These are phyloP conservation scores for Hucho hucho DNA, from an alignment of 2,113 vertebrate species.

Conservation along the genomic window DNA sequence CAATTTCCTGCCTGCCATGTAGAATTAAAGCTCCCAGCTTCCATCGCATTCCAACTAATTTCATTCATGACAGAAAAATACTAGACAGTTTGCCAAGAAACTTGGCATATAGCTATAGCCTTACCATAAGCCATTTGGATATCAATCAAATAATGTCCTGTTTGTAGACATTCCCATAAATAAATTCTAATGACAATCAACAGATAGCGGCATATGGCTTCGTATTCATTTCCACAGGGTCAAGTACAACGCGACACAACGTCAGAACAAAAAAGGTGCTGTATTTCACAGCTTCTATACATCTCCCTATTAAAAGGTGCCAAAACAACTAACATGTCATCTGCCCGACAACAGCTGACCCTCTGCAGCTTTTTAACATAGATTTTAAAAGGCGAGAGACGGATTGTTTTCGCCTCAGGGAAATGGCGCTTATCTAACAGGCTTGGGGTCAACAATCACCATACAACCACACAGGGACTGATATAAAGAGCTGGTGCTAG, in stretches of 20 bases:
- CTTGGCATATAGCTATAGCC: background rate
- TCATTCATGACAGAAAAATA: conserved; percentile 19
- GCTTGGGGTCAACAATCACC: background rate
- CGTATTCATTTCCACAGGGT: background rate
- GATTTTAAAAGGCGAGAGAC: background rate
- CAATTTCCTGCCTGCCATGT: conserved; percentile 47
- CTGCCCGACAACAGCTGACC: conserved; percentile 34
- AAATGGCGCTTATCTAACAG: background rate
- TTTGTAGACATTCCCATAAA: background rate
- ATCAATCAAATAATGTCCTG: background rate
- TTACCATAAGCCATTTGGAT: background rate
- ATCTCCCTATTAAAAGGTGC: conserved; percentile 47
- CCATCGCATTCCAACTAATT: conserved; percentile 27
- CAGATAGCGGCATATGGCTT: background rate
- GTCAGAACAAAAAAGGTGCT: background rate
- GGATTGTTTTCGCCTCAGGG: background rate
- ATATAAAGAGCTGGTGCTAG: background rate
- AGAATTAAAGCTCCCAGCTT: conserved; percentile 33
- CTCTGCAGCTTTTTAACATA: conserved; percentile 4
- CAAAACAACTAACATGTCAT: conserved; percentile 31
- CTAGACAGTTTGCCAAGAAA: conserved; percentile 4
- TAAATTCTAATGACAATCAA: background rate
- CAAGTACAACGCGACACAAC: background rate
- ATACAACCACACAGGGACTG: background rate
- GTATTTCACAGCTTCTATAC: background rate